Evolutionary conservation across 2,888 invertebrate species (phyloP).

Genomic region (Drosophila neotestacea): DNA sequence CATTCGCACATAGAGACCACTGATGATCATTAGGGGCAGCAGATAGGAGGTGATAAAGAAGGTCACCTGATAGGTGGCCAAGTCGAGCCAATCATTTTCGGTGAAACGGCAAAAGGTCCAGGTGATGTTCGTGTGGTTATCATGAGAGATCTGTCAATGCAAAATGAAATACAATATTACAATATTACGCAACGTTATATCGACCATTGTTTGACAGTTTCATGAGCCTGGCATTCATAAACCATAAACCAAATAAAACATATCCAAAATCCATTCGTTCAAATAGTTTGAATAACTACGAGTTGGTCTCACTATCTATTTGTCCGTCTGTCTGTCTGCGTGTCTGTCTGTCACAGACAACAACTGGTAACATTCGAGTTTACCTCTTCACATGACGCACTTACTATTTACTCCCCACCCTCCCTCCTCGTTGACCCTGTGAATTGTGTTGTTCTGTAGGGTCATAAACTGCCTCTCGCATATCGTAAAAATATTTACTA

Average conservation of each 20-base stretch:
- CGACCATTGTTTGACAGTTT: constrained; percentile 49
- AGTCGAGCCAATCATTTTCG: constrained; percentile 86
- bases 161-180: constrained; percentile 13
- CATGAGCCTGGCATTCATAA: constrained; percentile 44
- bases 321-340: not conserved
- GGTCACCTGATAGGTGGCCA: constrained; percentile 87
- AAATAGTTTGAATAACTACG: constrained; percentile 58
- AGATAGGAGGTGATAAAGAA: constrained; percentile 95
- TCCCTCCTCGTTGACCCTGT: constrained; percentile 12
- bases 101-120: constrained; percentile 86
- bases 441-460: constrained; percentile 18
- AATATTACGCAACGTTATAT: constrained; percentile 51
- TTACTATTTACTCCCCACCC: constrained; percentile 3
- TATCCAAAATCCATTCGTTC: constrained; percentile 26
- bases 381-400: constrained; percentile 50
- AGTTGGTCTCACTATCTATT: not conserved
- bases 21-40: constrained; percentile 93
- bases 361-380: constrained; percentile 32
- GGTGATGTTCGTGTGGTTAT: constrained; percentile 78
- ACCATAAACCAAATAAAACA: constrained; percentile 17
- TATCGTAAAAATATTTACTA: constrained; percentile 69
- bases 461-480: constrained; percentile 56
- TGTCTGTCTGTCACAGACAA: constrained; percentile 8
- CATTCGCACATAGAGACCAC: constrained; percentile 95
- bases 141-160: constrained; percentile 82